Conservation (phyloP, 2,888 invertebrate species). For the Pammene aurita region DNA sequence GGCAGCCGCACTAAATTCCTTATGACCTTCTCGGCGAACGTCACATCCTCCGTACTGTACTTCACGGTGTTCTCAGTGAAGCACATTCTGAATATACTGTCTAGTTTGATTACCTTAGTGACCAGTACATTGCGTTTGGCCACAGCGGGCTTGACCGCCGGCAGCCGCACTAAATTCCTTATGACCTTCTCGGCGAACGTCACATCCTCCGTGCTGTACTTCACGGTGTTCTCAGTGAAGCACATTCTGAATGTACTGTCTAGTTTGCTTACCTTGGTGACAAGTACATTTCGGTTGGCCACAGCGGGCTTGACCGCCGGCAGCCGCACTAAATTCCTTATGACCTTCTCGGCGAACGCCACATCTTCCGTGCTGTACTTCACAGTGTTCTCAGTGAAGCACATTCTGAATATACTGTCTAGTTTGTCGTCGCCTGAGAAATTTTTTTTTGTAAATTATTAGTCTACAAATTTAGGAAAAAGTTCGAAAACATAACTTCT, state of each 20-base stretch:
- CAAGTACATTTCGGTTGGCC: slow-evolving; percentile 54
- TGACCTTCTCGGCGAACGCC: slow-evolving; percentile 54
- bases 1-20: slow-evolving; percentile 58
- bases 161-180: slow-evolving; percentile 55
- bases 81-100: background rate
- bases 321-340: slow-evolving; percentile 58
- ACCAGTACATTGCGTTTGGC: slow-evolving; percentile 51
- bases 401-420: slow-evolving; percentile 30
- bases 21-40: slow-evolving; percentile 50
- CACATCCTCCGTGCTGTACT: slow-evolving; percentile 52
- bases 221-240: slow-evolving; percentile 6
- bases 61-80: slow-evolving; percentile 17
- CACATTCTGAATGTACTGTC: slow-evolving; percentile 24
- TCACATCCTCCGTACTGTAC: slow-evolving; percentile 52
- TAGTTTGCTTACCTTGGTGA: slow-evolving; percentile 62
- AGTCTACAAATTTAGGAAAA: background rate
- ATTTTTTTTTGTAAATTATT: background rate
- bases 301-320: slow-evolving; percentile 58
- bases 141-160: slow-evolving; percentile 56
- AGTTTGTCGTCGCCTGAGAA: slow-evolving; percentile 31
- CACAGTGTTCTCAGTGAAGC: slow-evolving; percentile 12
- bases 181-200: slow-evolving; percentile 46
- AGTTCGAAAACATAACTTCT: no score
- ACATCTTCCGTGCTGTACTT: slow-evolving; percentile 53
- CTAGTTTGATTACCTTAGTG: no score